Percentiles rank a stretch among this genome's conserved stretches.
Evolutionary conservation across 2,888 invertebrate species (phyloP).

Genomic region (Caradrina clavipalpis): DNA sequence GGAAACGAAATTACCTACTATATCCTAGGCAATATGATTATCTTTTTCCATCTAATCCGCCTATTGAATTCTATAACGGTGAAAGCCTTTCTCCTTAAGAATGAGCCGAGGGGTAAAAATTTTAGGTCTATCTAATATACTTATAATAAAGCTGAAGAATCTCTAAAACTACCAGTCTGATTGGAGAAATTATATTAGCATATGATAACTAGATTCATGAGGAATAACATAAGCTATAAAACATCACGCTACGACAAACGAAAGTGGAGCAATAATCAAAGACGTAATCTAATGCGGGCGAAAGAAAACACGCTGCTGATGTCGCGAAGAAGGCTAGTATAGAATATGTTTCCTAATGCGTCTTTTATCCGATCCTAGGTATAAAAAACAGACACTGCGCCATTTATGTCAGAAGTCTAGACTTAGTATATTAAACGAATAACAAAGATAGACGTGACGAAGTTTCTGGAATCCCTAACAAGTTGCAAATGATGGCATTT

Average conservation of each 20-base stretch:
- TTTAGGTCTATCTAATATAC: not conserved
- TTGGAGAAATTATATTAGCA: no score
- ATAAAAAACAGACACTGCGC: slow-evolving; percentile 28
- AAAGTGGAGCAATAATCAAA: no score
- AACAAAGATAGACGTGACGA: slow-evolving; percentile 23
- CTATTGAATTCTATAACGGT: slow-evolving; percentile 3
- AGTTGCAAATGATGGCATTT: slow-evolving; percentile 29
- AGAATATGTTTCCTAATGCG: slow-evolving; percentile 12
- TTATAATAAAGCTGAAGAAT: no score
- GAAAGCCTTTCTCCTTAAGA: slow-evolving; percentile 13
- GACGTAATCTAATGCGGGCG: no score
- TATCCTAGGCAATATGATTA: not conserved
- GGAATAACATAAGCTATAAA: no score
- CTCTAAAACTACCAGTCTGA: no score
- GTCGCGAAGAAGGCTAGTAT: not conserved
- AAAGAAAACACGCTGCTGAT: no score
- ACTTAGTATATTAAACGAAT: slow-evolving; percentile 20
- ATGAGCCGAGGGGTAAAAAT: not conserved
- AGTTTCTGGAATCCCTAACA: slow-evolving; percentile 34
- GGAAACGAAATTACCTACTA: slow-evolving; percentile 1
- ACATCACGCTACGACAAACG: no score
- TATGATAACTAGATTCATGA: no score
- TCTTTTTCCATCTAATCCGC: slow-evolving; percentile 10
- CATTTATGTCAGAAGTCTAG: slow-evolving; percentile 26
- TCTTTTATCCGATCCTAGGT: not conserved